These are phyloP conservation scores for Temnothorax unifasciatus DNA, from an alignment of 2,888 invertebrate genomes.

Conservation along the genomic window DNA sequence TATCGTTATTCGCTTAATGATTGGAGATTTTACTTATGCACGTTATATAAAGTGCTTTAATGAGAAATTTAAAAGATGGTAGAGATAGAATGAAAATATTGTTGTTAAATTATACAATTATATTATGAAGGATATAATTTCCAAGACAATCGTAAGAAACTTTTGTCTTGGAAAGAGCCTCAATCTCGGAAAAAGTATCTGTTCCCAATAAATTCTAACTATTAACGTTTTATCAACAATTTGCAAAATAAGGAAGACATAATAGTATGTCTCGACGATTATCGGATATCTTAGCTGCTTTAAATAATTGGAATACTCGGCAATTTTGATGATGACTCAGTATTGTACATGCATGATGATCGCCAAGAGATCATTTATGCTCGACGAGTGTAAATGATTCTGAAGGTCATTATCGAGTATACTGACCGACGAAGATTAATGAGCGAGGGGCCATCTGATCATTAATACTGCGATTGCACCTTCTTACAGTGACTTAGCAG, in stretches of 20 bases:
- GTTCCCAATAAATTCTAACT: neutral
- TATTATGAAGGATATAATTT: neutral
- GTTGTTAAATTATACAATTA: neutral
- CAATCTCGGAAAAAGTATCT: neutral
- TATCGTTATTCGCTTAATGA: slow-evolving; percentile 20
- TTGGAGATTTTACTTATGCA: neutral
- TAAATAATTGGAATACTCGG: neutral
- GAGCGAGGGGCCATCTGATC: slow-evolving; percentile 86
- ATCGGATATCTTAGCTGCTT: neutral
- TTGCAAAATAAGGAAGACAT: neutral
- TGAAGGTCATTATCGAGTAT: slow-evolving; percentile 75
- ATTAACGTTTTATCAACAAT: neutral
- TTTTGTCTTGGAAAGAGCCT: neutral
- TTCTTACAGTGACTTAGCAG: slow-evolving; percentile 43
- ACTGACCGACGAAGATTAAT: slow-evolving; percentile 79
- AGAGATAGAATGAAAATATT: neutral
- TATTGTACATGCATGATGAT: slow-evolving; percentile 80
- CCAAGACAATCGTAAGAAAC: neutral
- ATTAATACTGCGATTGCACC: slow-evolving; percentile 35
- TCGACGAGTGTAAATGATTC: slow-evolving; percentile 78
- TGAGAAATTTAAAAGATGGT: neutral
- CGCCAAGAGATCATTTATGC: slow-evolving; percentile 80
- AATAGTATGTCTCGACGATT: neutral
- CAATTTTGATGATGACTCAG: slow-evolving; percentile 19
- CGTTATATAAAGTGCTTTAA: neutral